Evolutionary conservation across 2,113 vertebrate species (phyloP).

Genomic region (Etheostoma cragini): DNA sequence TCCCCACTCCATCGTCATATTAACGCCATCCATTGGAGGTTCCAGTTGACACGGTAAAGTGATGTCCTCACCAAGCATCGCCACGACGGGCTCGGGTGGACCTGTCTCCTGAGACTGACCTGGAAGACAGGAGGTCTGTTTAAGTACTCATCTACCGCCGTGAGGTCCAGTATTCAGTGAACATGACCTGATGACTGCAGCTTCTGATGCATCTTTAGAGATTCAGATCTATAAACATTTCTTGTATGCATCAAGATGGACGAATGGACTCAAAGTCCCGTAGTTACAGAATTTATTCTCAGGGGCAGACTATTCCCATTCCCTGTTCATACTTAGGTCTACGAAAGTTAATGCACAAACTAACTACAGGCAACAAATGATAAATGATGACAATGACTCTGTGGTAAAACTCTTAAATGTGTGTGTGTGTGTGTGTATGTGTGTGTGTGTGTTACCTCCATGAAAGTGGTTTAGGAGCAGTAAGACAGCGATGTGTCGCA

Average conservation of each 20-base stretch:
- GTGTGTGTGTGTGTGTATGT: no score
- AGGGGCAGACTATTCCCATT: no score
- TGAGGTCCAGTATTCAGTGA: background rate
- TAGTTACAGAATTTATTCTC: no score
- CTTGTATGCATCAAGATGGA: no score
- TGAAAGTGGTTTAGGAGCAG: background rate
- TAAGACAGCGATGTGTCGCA: background rate
- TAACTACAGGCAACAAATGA: no score
- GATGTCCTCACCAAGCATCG: background rate
- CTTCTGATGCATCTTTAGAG: background rate
- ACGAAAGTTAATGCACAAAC: no score
- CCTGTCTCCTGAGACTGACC: accelerated
- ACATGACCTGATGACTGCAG: background rate
- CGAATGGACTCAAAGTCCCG: background rate
- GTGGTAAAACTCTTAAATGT: no score
- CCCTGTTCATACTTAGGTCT: no score
- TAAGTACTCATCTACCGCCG: background rate
- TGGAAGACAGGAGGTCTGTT: background rate
- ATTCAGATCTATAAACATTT: background rate
- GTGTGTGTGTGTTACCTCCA: slow-evolving; percentile 2
- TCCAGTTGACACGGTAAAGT: slow-evolving; percentile 17
- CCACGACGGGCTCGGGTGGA: accelerated
- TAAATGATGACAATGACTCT: no score
- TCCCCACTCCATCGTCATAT: slow-evolving; percentile 21
- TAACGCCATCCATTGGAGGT: background rate